Conservation (phyloP, 2,797 vertebrate genomes). For the Helicolenus hilgendorfi region DNA sequence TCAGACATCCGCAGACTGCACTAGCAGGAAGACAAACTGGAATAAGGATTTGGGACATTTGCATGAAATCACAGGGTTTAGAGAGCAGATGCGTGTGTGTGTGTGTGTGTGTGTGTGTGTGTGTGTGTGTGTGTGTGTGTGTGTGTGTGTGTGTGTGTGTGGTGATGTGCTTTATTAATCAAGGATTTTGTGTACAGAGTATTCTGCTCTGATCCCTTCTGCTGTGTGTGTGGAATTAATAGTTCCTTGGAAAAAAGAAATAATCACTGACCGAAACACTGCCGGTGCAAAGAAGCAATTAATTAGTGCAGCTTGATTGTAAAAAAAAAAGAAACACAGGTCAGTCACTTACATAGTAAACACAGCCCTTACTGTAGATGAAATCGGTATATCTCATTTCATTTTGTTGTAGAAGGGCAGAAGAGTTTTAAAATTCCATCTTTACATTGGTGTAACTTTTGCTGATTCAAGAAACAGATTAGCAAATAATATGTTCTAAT, state of each 20-base stretch:
- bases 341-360: background rate
- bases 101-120: background rate
- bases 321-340: background rate
- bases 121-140: background rate
- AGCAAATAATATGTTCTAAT: background rate
- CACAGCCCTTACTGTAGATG: background rate
- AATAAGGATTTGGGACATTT: background rate
- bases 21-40: background rate
- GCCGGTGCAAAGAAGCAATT: background rate
- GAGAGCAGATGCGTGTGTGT: background rate
- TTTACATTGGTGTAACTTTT: background rate
- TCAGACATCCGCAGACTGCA: background rate
- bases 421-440: background rate
- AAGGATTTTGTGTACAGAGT: background rate
- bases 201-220: background rate
- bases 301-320: background rate
- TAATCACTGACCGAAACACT: background rate
- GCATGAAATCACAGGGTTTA: constrained; percentile 4
- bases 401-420: background rate
- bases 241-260: background rate
- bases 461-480: background rate
- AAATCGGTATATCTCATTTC: background rate
- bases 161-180: background rate
- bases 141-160: background rate
- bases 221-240: background rate